A percentile compares a stretch with the other conserved stretches of the same genome.
Conservation (phyloP, 2,888 invertebrate genomes). For the Drosophila mercatorum region DNA sequence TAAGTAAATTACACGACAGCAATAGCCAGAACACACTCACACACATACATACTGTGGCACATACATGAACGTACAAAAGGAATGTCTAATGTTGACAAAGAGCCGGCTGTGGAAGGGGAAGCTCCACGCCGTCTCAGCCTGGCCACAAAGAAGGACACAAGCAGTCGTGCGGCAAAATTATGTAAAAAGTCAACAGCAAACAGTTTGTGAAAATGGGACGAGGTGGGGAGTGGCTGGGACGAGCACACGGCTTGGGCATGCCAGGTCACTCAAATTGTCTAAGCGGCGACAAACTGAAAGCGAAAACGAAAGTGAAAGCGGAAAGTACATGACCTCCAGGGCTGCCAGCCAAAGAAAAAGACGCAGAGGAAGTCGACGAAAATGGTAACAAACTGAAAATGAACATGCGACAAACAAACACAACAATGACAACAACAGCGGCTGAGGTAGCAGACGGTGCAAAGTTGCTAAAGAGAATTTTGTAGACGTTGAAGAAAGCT, state of each 20-base stretch:
- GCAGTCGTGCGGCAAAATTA: constrained; percentile 74
- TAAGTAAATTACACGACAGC: constrained; percentile 70
- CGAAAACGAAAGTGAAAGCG: constrained; percentile 62
- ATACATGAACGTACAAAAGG: constrained; percentile 11
- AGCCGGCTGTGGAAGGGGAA: constrained; percentile 10
- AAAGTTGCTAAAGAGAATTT: constrained; percentile 10
- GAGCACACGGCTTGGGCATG: constrained; percentile 11
- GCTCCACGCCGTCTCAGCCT: constrained; percentile 31
- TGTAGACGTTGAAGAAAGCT: constrained; percentile 11
- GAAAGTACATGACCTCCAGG: constrained; percentile 64
- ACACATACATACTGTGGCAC: constrained; percentile 13
- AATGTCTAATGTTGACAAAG: constrained; percentile 25
- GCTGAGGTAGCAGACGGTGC: not conserved
- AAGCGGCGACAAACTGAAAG: constrained; percentile 64
- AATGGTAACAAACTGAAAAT: constrained; percentile 61
- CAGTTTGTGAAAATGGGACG: constrained; percentile 29
- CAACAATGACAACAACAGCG: constrained; percentile 8
- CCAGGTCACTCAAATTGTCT: constrained; percentile 64
- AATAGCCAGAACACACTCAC: constrained; percentile 48
- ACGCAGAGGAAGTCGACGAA: constrained; percentile 36
- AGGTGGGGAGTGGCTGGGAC: not conserved
- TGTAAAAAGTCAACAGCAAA: constrained; percentile 72
- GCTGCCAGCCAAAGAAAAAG: constrained; percentile 44
- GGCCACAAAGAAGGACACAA: constrained; percentile 55
- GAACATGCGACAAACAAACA: constrained; percentile 55